Evolutionary conservation across 1,140 invertebrate species (phyloP), one percentile per base, ranked within the genome.

Genomic region (Aphelenchoides fujianensis): DNA sequence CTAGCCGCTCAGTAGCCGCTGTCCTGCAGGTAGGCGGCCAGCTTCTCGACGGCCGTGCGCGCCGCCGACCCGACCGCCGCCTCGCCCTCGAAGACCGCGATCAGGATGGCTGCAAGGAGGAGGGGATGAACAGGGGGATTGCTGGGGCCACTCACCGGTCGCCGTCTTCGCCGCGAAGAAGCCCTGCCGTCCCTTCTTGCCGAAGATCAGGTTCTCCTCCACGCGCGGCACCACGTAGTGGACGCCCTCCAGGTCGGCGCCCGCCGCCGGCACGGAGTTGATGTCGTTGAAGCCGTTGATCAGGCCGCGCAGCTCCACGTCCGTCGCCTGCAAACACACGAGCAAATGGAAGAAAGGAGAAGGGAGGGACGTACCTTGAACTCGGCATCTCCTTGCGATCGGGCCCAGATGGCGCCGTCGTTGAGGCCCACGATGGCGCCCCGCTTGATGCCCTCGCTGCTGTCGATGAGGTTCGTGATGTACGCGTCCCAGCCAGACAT

Each of bases 121-220:
- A 78, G 36, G 34, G 53, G 53, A 71, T 12, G 54, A 41, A 67
- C 70, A 62, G 30, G 55, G 7, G 28, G 16, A 30, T 74, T 31
- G 61, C 71, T 69, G 5, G 19, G 7, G 19, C n/a, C 28, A 19
- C 55, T 7, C 7, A 59, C 55, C 55, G 5, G 55, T 30, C 12
- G 5, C 19, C 19, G 55, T 59, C 19, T 59, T 59, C 5, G 19
- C 19, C 5, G 55, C 55, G 23, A 59, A 84, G 52, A 82, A 76
- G 54, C 79, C 75, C 79, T 30, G 75, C 76, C 62, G 79, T 81
- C 19, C 82, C 63, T 83, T 84, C 79, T 84, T 83, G 52, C 82
- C 82, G 52, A 83, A 83, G 54, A 83, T 84, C 9, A 83, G 75
- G 63, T 78, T 82, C 36, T 84, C 83, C 52, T 83, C 82, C 16